These are phyloP conservation scores for Thereva nobilitata DNA, from an alignment of 2,888 invertebrate species.

Conservation along the genomic window DNA sequence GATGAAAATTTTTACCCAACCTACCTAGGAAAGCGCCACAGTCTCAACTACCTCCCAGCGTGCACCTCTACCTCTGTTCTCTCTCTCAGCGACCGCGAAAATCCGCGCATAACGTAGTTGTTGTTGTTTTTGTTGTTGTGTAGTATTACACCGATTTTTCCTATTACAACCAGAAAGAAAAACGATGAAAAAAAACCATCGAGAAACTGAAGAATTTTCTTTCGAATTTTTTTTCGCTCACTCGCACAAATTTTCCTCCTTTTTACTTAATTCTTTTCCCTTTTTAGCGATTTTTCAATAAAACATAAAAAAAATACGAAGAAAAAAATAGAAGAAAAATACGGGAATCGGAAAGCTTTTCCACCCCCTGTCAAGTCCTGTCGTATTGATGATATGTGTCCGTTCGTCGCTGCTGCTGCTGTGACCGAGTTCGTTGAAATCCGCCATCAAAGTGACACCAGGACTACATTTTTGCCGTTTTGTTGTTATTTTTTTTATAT, in stretches of 20 bases:
- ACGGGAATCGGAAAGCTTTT: background rate
- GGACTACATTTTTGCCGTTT: slow-evolving; percentile 18
- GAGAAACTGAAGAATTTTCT: slow-evolving; percentile 21
- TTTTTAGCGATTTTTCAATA: slow-evolving; percentile 32
- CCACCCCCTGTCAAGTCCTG: slow-evolving; percentile 28
- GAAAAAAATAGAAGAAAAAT: slow-evolving; percentile 17
- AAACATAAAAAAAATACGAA: slow-evolving; percentile 24
- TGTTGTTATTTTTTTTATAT: slow-evolving; percentile 5
- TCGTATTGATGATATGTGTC: slow-evolving; percentile 37
- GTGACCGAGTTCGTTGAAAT: slow-evolving; percentile 36
- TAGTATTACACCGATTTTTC: slow-evolving; percentile 22
- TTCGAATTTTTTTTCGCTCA: slow-evolving; percentile 1
- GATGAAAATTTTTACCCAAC: slow-evolving; percentile 19
- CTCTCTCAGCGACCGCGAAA: slow-evolving; percentile 25
- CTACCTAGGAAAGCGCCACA: slow-evolving; percentile 24
- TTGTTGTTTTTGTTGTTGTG: slow-evolving; percentile 25
- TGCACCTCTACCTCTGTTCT: slow-evolving; percentile 1
- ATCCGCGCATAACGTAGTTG: slow-evolving; percentile 15
- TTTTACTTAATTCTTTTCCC: slow-evolving; percentile 23
- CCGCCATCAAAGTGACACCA: slow-evolving; percentile 36
- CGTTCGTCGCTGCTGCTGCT: slow-evolving; percentile 24
- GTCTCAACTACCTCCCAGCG: slow-evolving; percentile 13
- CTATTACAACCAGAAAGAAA: slow-evolving; percentile 1
- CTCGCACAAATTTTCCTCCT: slow-evolving; percentile 14
- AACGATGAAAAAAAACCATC: slow-evolving; percentile 4